A percentile compares a stretch with the other conserved stretches of the same genome.
Conservation (phyloP, 2,888 invertebrate species). For the Muscina levida region DNA sequence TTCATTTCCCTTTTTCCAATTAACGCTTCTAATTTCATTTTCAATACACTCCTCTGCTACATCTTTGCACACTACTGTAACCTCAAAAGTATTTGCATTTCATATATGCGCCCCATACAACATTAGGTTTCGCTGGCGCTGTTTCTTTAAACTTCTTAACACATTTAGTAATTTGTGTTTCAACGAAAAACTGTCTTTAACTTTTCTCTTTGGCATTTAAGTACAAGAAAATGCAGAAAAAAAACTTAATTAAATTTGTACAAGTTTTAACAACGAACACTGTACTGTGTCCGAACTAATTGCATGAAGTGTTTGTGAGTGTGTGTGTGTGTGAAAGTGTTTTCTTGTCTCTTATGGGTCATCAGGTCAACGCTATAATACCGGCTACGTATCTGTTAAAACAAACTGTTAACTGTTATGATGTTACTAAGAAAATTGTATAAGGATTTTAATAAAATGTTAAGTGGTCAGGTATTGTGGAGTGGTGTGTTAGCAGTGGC, state of each 20-base stretch:
- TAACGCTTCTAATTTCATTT: too few relatives aligned
- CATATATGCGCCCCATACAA: too few relatives aligned
- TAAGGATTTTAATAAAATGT: too few relatives aligned
- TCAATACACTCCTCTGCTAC: too few relatives aligned
- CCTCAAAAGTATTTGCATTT: too few relatives aligned
- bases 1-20: too few relatives aligned
- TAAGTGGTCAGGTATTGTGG: not conserved
- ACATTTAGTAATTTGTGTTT: conserved; percentile 1
- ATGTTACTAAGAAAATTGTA: too few relatives aligned
- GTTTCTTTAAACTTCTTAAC: conserved; percentile 21
- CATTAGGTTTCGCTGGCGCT: too few relatives aligned
- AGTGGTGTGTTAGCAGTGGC: not conserved
- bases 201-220: not conserved
- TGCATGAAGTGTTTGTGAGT: not conserved
- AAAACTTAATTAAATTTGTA: conserved; percentile 16
- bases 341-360: conserved; percentile 6
- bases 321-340: too few relatives aligned
- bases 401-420: too few relatives aligned
- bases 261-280: conserved; percentile 5
- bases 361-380: not conserved
- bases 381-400: not conserved
- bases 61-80: too few relatives aligned
- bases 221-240: not conserved
- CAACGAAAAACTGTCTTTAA: not conserved
- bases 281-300: not conserved